Conservation (phyloP, 2,888 invertebrate species). For the Pheosia tremula region DNA sequence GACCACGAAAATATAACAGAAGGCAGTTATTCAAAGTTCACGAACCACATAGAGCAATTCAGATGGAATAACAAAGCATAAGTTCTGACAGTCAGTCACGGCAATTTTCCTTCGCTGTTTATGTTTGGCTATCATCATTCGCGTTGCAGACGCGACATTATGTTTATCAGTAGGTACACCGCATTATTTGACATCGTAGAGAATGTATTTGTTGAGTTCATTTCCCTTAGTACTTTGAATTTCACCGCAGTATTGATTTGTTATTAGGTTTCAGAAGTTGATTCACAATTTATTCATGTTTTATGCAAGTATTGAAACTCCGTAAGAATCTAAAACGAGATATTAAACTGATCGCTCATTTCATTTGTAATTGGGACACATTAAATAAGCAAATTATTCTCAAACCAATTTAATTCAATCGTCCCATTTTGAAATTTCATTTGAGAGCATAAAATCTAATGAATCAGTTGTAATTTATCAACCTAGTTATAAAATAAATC, state of each 20-base stretch:
- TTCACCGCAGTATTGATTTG: too few relatives aligned
- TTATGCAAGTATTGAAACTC: too few relatives aligned
- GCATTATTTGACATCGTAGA: slow-evolving; percentile 25
- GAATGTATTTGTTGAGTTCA: background rate
- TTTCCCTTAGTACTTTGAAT: background rate
- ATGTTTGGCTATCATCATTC: slow-evolving; percentile 22
- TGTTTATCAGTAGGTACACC: slow-evolving; percentile 16
- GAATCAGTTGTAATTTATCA: slow-evolving; percentile 36
- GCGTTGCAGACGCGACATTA: slow-evolving; percentile 23
- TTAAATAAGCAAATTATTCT: background rate
- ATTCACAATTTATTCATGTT: too few relatives aligned
- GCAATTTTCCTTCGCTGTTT: slow-evolving; percentile 26
- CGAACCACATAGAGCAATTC: slow-evolving; percentile 35
- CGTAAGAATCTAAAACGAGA: background rate
- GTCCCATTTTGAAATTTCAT: slow-evolving; percentile 26
- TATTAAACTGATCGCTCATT: background rate
- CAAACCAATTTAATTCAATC: background rate
- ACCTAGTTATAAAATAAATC: slow-evolving; percentile 51
- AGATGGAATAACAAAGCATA: slow-evolving; percentile 31
- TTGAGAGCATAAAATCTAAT: slow-evolving; percentile 39
- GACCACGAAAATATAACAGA: slow-evolving; percentile 38
- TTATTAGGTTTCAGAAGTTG: too few relatives aligned
- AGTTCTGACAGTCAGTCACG: slow-evolving; percentile 31
- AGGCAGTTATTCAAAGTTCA: slow-evolving; percentile 36
- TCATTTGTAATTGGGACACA: background rate